phyloP scores from a whole-genome alignment of 1,140 invertebrate genomes.

The Diuraphis noxia region DNA sequence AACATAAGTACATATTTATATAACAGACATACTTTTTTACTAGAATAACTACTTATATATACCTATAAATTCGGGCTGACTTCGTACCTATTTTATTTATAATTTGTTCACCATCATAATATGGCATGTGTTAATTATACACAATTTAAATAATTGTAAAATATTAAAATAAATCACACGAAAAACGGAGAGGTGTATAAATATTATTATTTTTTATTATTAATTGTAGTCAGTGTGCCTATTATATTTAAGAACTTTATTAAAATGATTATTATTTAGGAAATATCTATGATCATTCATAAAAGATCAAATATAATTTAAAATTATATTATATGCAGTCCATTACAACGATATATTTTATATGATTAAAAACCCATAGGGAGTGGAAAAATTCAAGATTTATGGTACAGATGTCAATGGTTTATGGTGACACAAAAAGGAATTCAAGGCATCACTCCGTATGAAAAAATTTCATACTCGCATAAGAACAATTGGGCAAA shows the following conservation, averaged over 20 bases:
- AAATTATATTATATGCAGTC: background rate
- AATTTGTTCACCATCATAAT: background rate
- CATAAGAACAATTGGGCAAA: slow-evolving; percentile 58
- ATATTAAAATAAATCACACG: background rate
- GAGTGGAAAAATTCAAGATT: slow-evolving; percentile 65
- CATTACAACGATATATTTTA: background rate
- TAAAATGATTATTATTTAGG: background rate
- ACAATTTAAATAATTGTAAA: background rate
- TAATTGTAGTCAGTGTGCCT: background rate
- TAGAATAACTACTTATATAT: too few relatives aligned
- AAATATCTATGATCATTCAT: background rate
- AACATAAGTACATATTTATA: background rate
- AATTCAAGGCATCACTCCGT: slow-evolving; percentile 63
- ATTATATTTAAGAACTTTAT: background rate
- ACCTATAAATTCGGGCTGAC: background rate
- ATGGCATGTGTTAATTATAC: too few relatives aligned
- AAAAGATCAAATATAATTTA: background rate
- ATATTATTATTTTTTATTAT: background rate
- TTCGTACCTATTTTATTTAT: background rate
- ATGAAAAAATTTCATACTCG: slow-evolving; percentile 62
- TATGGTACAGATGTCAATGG: slow-evolving; percentile 66
- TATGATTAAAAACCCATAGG: slow-evolving; percentile 57
- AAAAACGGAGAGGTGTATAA: background rate
- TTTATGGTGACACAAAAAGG: slow-evolving; percentile 66
- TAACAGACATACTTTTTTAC: background rate